phyloP scores from a whole-genome alignment of 2,888 invertebrate species.

The Xylota segnis region DNA sequence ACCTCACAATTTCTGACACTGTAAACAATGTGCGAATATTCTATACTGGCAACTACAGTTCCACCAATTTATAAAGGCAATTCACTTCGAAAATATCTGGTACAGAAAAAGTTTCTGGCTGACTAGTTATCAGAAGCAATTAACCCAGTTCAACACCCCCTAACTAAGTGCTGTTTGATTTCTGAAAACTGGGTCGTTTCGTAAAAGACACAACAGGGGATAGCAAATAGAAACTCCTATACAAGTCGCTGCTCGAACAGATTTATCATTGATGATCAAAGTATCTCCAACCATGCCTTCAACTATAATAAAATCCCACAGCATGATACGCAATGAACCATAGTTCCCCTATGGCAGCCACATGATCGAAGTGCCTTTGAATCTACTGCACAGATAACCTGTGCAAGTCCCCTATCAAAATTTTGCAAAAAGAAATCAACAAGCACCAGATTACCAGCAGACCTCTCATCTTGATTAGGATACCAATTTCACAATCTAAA shows the following conservation, averaged over 20 bases:
- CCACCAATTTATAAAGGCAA: too few relatives aligned
- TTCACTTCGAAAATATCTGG: too few relatives aligned
- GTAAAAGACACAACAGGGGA: too few relatives aligned
- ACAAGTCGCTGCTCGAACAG: neutral
- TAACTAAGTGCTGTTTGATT: too few relatives aligned
- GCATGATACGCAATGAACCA: neutral
- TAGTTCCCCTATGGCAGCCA: neutral
- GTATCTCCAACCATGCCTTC: conserved; percentile 4
- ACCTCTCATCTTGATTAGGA: conserved; percentile 26
- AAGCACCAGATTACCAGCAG: conserved; percentile 33
- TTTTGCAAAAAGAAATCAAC: conserved; percentile 37
- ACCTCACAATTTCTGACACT: too few relatives aligned
- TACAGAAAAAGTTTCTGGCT: too few relatives aligned
- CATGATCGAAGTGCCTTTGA: conserved; percentile 26
- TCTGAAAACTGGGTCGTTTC: too few relatives aligned
- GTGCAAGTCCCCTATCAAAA: conserved; percentile 14
- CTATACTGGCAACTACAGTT: too few relatives aligned
- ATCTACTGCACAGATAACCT: conserved; percentile 30
- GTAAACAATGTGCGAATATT: too few relatives aligned
- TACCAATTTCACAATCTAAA: conserved; percentile 11
- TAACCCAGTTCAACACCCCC: too few relatives aligned
- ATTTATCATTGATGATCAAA: conserved; percentile 25
- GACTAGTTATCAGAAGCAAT: too few relatives aligned
- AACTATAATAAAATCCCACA: neutral
- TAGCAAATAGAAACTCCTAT: neutral